Evolutionary conservation across 1,140 invertebrate genomes (phyloP).

Genomic region (Theocolax elegans): DNA sequence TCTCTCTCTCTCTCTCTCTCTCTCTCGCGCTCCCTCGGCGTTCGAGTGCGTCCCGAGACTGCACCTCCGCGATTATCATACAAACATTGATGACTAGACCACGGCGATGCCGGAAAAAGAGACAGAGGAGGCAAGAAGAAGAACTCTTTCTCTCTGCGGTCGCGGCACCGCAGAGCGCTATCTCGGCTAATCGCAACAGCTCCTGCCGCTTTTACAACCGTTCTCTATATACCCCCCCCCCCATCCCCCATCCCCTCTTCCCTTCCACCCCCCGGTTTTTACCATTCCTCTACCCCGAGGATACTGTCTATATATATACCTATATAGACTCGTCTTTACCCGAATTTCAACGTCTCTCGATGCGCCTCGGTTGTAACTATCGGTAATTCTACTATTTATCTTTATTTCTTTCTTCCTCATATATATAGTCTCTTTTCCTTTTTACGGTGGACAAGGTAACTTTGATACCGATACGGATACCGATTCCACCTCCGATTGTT

Average conservation of each 20-base stretch:
- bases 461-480: no score
- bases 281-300: no score
- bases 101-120: conserved; percentile 60
- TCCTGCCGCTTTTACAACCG: not conserved
- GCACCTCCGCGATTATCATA: conserved; percentile 67
- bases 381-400: no score
- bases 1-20: conserved; percentile 17
- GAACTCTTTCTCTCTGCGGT: conserved; percentile 43
- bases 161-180: conserved; percentile 54
- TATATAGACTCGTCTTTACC: not conserved
- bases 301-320: no score
- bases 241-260: not conserved
- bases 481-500: no score
- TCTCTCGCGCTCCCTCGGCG: conserved; percentile 19
- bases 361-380: no score
- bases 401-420: no score
- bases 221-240: not conserved
- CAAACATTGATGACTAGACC: conserved; percentile 64
- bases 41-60: conserved; percentile 44
- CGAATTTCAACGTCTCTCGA: not conserved
- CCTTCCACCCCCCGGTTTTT: not conserved
- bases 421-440: no score
- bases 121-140: not conserved
- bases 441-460: no score
- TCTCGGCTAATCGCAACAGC: conserved; percentile 55